Base-by-base conservation (phyloP, 2,888 invertebrate species). In the Leucoptera coffeella region DNA sequence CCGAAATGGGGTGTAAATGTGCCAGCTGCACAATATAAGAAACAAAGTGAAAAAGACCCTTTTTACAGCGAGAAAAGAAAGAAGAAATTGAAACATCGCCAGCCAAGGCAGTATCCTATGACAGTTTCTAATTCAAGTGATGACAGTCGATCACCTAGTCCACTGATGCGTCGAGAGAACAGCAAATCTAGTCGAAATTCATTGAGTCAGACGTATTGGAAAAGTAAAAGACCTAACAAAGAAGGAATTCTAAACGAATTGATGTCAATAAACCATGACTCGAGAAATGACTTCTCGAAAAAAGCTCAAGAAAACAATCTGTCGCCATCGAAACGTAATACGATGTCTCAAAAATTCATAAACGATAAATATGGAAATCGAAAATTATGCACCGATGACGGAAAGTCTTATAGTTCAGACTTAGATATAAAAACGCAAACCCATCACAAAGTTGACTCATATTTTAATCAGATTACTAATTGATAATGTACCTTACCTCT, bases 21-120 rank as follows among this genome's bases (percentile, higher is more conserved):
- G 35, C 88, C 89, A 4, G 80, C 81, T 13, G 85, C 85, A 7
- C 82, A 87, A 40, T 91, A 90, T 45, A 75, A 89, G 31, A 90
- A 90, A 45, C 90, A 91, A 56, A 90, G 90, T 43, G 91, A 91
- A 50, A 85, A 90, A 42, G 91, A 91, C 61, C 87, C 87, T 1
- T 80, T 86, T 48, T 88, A 87, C 41, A 78, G 80, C 32, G 80
- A 81, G 49, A 76, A 80, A 45, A 64, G 80, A 33, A 82, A 85
- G 51, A 56, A 80, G 28, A 64, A 80, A 11, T 75, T 79, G 42
- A 78, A 80, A 47, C 72, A 78, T 35, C 74, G 82, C 31, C 72
- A 77, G 27, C 75, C 74, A 46, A 57, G 72, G 35, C 67, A 71
- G 35, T 74, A 75, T 40, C 83, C 84, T 56, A 84, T 83, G 2